Base-by-base conservation (phyloP, 2,888 invertebrate genomes). In the Hypsopygia costalis region DNA sequence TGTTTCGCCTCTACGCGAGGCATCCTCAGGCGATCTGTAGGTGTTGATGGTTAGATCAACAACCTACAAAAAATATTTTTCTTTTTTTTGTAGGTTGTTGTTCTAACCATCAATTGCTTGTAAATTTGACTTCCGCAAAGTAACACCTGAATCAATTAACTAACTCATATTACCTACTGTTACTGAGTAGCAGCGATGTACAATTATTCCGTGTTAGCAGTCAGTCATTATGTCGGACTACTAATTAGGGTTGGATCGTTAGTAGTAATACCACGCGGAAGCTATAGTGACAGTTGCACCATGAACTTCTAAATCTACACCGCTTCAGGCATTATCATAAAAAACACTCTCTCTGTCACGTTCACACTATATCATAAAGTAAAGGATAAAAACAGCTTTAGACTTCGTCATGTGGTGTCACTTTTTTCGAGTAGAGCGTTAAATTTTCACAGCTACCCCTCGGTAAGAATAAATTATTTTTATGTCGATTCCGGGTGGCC, bases 401-500 rank as follows among this genome's bases (percentile, higher is more conserved):
- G 16, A 61, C 52, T 62, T 65, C 62, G 70, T 76, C 78, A 81
- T 78, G 63, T 81, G 82, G 76, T 78, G 72, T 72, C 60, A 71
- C 48, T 78, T 83, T 82, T 86, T 86, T 78, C 67, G 70, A 62
- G 65, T 59, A 62, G 52, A 65, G 72, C 75, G 74, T 81, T 73
- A 77, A 74, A 80, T 81, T 81, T 81, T 81, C 82, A 81, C 80
- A 78, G 79, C 74, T 75, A 81, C 80, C 82, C 81, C 75, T 77
- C 71, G 61, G 58, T 56, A 56, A 60, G 72, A 77, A 85, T 85
- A 85, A 85, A 81, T 87, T 82, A 86, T 70, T 65, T 82, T 81
- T 78, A 81, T 81, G 77, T 81, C 67, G 69, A 76, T 81, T 80
- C 81, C 75, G 87, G 86, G 87, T 87, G 87, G 87, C 69, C 87